Evolutionary conservation across 1,140 invertebrate species (phyloP).

Genomic region (Aphidius gifuensis): DNA sequence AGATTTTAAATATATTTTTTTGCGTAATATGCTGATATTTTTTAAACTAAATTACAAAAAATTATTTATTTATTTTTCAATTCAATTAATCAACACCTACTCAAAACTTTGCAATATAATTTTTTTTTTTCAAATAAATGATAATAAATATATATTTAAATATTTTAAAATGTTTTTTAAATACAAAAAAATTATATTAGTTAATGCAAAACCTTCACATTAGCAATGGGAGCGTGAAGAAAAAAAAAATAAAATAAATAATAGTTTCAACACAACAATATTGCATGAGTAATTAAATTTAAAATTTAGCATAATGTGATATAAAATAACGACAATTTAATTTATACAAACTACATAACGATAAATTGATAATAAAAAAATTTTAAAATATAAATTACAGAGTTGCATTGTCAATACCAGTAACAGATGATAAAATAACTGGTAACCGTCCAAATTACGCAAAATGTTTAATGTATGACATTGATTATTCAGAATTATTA

Average conservation of each 20-base stretch:
- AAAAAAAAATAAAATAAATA: constrained; percentile 35
- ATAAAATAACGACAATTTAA: neutral
- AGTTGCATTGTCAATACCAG: constrained; percentile 63
- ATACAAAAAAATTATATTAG: constrained; percentile 24
- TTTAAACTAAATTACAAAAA: too few relatives aligned
- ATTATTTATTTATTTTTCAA: too few relatives aligned
- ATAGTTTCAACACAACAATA: constrained; percentile 14
- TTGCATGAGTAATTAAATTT: constrained; percentile 6
- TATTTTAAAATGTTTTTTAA: too few relatives aligned
- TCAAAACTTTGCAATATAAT: too few relatives aligned
- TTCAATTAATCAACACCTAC: too few relatives aligned
- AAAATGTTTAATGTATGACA: constrained; percentile 69
- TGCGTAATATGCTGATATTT: too few relatives aligned
- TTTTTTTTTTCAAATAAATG: constrained; percentile 21
- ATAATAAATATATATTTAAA: constrained; percentile 16
- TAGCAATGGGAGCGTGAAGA: constrained; percentile 52
- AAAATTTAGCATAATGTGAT: neutral
- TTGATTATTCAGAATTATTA: constrained; percentile 66
- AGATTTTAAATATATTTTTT: too few relatives aligned
- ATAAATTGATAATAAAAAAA: constrained; percentile 7
- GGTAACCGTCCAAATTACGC: constrained; percentile 55
- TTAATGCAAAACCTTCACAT: constrained; percentile 44
- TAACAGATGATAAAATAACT: constrained; percentile 29
- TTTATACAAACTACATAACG: neutral
- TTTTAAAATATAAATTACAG: constrained; percentile 48